Conservation (phyloP, 2,888 invertebrate species). For the Catocala nupta region DNA sequence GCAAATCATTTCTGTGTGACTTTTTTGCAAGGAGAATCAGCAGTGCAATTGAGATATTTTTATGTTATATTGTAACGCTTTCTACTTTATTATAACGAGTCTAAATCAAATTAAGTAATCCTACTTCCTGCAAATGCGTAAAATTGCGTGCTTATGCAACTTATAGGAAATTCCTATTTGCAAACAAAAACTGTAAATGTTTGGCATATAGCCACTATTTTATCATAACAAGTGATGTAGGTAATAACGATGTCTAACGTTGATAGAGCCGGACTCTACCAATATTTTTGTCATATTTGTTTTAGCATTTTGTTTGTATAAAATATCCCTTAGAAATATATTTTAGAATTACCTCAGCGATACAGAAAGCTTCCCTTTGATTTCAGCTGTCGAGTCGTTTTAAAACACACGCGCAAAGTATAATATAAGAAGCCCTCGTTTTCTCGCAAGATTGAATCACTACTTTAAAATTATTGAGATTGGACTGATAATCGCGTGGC, state of each 20-base stretch:
- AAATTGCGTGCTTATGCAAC: neutral
- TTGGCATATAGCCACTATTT: neutral
- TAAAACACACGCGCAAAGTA: slow-evolving; percentile 63
- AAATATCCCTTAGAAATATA: slow-evolving; percentile 12
- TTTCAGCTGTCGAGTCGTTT: slow-evolving; percentile 77
- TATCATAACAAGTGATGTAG: neutral
- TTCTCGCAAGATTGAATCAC: slow-evolving; percentile 74
- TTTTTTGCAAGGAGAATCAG: slow-evolving; percentile 21
- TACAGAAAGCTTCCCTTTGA: slow-evolving; percentile 65
- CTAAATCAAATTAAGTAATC: neutral
- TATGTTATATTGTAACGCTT: neutral
- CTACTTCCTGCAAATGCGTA: slow-evolving; percentile 1
- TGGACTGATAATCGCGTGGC: slow-evolving; percentile 76
- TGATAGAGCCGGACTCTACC: slow-evolving; percentile 3
- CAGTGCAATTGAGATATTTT: neutral
- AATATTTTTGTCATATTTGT: slow-evolving; percentile 10
- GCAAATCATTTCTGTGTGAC: slow-evolving; percentile 61
- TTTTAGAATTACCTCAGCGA: slow-evolving; percentile 40
- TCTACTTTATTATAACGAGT: too few species aligned
- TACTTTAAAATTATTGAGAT: slow-evolving; percentile 74
- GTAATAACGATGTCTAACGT: neutral
- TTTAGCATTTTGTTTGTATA: too few species aligned
- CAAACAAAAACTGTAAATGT: slow-evolving; percentile 12
- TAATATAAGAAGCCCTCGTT: slow-evolving; percentile 51
- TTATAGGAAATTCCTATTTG: slow-evolving; percentile 21